Base-by-base conservation (phyloP, 2,888 invertebrate species). In the Drosophila borborema region DNA sequence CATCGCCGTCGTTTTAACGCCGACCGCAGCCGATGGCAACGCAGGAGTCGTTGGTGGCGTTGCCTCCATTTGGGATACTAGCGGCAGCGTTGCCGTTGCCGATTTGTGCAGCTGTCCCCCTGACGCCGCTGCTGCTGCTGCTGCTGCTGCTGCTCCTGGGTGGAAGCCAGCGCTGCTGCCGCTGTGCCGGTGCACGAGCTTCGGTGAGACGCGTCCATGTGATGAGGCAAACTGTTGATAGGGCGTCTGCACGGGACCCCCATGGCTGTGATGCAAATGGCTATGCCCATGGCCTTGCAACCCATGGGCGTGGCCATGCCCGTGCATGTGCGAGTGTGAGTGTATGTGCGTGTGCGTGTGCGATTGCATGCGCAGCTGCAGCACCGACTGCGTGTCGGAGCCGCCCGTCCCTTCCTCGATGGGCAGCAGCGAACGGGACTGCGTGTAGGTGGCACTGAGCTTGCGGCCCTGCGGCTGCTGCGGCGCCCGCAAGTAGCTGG, bases 371-470 rank as follows among this genome's bases (percentile, higher is more conserved):
- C 89, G 91, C 88, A 91, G 77, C 77, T 89, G 88, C 64, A 88
- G 63, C 79, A 91, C 86, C 60, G 92, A 92, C 67, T 92, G 92
- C 53, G 88, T 89, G 49, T 91, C 91, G 23, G 41, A 55, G 41
- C 41, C 41, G 72, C 71, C 72, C 28, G 74, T 64, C 23, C 64
- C 76, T 87, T 93, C 93, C 74, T 92, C 92, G 78, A 93, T 93
- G 87, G 93, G 93, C 91, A 93, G 91, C 86, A 91, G 90, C 70
- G 92, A 91, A 80, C 92, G 93, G 76, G 93, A 93, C 85, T 93
- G 93, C 69, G 92, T 92, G 66, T 92, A 93, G 65, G 91, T 92
- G 76, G 93, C 92, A 82, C 93, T 93, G 46, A 93, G 89, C 72
- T 93, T 93, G 63, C 93, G 91, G 14, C 89, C 89, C 75, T 92